These are phyloP conservation scores for Corvus cornix DNA, from an alignment of 2,113 vertebrate genomes.

Conservation along the genomic window DNA sequence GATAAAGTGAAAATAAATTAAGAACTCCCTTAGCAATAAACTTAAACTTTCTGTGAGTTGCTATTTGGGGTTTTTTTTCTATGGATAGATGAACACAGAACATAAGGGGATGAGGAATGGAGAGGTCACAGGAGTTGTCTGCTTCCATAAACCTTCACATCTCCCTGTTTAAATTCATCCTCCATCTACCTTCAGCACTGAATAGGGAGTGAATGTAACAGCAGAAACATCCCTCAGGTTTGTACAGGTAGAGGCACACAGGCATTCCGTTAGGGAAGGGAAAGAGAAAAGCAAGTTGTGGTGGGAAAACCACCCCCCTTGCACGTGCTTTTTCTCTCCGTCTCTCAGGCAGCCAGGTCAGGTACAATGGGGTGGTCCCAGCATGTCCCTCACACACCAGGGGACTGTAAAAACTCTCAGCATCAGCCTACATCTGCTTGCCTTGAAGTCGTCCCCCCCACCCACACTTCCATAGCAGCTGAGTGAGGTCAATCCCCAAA, in stretches of 20 bases:
- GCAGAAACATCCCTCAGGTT: fast-evolving
- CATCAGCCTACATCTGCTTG: not conserved
- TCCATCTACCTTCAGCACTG: not conserved
- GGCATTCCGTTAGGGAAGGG: not conserved
- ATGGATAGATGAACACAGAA: not conserved
- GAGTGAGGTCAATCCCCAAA: not conserved
- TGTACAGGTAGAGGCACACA: not conserved
- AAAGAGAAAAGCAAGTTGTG: not conserved
- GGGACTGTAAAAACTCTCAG: conserved; percentile 39
- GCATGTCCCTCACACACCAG: not conserved
- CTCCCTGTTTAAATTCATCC: not conserved
- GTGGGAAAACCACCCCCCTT: not conserved
- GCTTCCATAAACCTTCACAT: not conserved
- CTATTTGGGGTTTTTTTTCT: not conserved
- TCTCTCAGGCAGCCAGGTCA: fast-evolving
- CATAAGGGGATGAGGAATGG: not conserved
- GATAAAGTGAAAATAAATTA: conserved; percentile 4
- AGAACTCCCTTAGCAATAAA: not conserved
- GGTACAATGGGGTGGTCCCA: conserved; percentile 6
- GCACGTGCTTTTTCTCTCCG: not conserved
- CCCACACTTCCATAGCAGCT: not conserved
- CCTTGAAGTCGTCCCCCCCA: not conserved
- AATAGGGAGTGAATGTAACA: fast-evolving
- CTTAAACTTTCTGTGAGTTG: not conserved
- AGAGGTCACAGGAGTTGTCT: not conserved